Base-by-base conservation (phyloP, 2,797 vertebrate genomes). In the Salmo trutta region DNA sequence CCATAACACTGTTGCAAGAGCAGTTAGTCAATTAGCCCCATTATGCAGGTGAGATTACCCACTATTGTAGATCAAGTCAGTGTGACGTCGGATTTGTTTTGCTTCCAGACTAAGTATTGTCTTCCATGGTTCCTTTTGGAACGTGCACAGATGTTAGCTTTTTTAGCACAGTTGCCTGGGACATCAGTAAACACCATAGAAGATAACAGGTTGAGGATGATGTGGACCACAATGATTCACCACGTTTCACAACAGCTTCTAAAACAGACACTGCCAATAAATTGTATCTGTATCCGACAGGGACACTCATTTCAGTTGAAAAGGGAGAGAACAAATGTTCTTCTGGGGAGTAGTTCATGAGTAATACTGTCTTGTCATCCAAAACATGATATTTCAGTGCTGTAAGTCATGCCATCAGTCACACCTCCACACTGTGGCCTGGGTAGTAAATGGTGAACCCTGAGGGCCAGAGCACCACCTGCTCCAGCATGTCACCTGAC, bases 401-500 rank as follows among this genome's bases (percentile, higher is more conserved):
- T 77, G 54, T 75, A 78, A 85, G 76, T 88, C 77, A 84, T 21
- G 79, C 24, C 52, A 59, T 41, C 10, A 75, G 75, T 67, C 77
- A 71, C 14, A 80, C 64, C 64, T 27, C 21, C 41, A 47, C 64
- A 64, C 31, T 14, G 16, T 62, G 31, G 6, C 33, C n/a, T 64
- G 31, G 41, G 41, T 12, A 47, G 41, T 47, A 14, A 47, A 47
- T 17, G 47, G 31, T 41, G 59, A 33, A 54, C 77, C 85, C 80
- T 82, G 59, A 59, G 83, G 83, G 80, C 73, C 69, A 12, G 27
- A 68, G 77, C 79, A 84, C 71, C 85, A 90, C 83, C 86, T 88
- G 87, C 80, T 84, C 77, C 0, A 81, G 75, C 79, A 66, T 3
- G 10, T 85, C 86, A 86, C 87, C 77, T 88, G 79, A 77, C 79